These are phyloP conservation scores for Aleiodes sp. DNA, from an alignment of 1,140 invertebrate species.

Conservation along the genomic window DNA sequence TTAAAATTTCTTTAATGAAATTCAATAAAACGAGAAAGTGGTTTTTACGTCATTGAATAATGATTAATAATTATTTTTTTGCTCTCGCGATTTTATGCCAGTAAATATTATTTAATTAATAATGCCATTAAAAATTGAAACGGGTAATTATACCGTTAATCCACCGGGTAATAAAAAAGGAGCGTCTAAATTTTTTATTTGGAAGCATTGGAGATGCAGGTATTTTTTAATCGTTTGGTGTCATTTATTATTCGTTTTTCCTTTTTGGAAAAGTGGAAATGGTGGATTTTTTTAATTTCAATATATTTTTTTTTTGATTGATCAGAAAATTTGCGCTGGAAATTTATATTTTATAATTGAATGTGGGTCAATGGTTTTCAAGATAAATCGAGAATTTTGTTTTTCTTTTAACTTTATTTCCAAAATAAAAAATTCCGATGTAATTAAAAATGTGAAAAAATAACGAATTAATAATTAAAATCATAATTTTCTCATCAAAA, in stretches of 20 bases:
- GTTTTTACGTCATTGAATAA: not conserved
- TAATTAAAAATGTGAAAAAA: not conserved
- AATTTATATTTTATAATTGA: too few relatives aligned
- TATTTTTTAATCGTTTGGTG: slow-evolving; percentile 34
- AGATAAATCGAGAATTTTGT: too few relatives aligned
- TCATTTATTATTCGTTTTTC: not conserved
- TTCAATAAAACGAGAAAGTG: not conserved
- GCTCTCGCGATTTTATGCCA: slow-evolving; percentile 23
- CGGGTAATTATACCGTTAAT: slow-evolving; percentile 62
- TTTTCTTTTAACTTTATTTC: too few relatives aligned
- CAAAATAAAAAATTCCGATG: too few relatives aligned
- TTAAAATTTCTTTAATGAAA: not conserved
- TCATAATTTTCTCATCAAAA: too few relatives aligned
- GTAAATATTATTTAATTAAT: slow-evolving; percentile 32
- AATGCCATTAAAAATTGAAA: slow-evolving; percentile 64
- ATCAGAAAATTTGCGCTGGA: too few relatives aligned
- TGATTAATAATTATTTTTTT: not conserved
- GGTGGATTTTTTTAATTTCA: too few relatives aligned
- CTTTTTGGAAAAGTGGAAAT: too few relatives aligned
- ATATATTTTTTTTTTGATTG: too few relatives aligned
- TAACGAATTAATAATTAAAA: not conserved
- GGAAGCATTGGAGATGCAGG: slow-evolving; percentile 64
- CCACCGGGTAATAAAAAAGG: slow-evolving; percentile 52
- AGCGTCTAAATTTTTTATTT: slow-evolving; percentile 57
- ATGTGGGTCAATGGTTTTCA: too few relatives aligned